Evolutionary conservation across 2,113 vertebrate genomes (phyloP), one percentile per base, ranked within the genome.

Genomic region (Thamnophis sirtalis): DNA sequence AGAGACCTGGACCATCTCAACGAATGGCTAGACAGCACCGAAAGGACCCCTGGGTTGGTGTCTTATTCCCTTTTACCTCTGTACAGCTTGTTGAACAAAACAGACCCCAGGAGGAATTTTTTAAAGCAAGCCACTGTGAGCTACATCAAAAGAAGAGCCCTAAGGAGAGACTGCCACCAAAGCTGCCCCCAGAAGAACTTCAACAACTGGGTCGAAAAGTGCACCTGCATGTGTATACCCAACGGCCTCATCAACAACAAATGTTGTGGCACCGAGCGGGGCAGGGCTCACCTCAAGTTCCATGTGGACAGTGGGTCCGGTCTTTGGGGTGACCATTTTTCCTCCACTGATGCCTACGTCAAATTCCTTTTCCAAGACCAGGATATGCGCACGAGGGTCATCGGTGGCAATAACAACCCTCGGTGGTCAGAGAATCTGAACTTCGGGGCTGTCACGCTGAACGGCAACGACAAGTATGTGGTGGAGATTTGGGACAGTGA

Each of bases 401-500:
- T 98, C 80, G 0, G 43, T 8, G 97, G 98, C 93, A 96, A 97
- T 92, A 97, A 98, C 93, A 53, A 96, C 80, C 98, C 98, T 1
- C 15, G 33, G 73, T 98, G 98, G 98, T 38, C 0, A 3, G 26
- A 1, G 2, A 43, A 58, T 4, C 10, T 97, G 0, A 95, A 98
- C 92, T 85, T 97, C 33, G 97, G 97, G 9, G 0, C 93, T 5
- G 90, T 94, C 11, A 93, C 97, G 1, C 4, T 98, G 28, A 90
- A 95, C 0, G 26, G 38, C 0, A 90, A n/a, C 0, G 28, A 50
- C 0, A 92, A 5, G 3, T 58, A 98, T 43, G 95, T 55, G 55
- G 94, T 98, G n/a, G 97, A 98, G 92, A 96, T 98, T 38, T 98
- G 98, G 98, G 98, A 98, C 56, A 63, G 97, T 50, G 98, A 98